Conservation (phyloP, 2,113 vertebrate genomes). For the Falco punctatus region DNA sequence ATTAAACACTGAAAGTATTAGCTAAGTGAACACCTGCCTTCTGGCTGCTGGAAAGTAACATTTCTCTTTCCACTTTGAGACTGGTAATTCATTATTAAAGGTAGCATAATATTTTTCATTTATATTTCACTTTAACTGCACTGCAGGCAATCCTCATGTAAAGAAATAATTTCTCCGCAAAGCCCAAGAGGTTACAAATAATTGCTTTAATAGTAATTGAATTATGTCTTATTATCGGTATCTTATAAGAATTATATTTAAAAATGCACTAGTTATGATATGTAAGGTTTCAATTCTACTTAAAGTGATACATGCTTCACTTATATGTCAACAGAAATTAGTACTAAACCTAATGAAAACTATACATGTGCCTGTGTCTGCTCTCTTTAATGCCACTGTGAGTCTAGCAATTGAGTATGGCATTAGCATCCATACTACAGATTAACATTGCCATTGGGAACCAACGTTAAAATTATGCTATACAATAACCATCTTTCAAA, state of each 20-base stretch:
- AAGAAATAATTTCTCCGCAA: conserved; percentile 26
- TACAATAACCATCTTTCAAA: not conserved
- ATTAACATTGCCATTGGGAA: not conserved
- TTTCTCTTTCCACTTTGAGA: not conserved
- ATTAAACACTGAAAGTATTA: not conserved
- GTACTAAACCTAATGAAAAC: not conserved
- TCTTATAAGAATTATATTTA: not conserved
- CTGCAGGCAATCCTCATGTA: not conserved
- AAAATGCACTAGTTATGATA: not conserved
- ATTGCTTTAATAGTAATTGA: conserved; percentile 47
- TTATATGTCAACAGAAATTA: not conserved
- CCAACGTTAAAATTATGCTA: not conserved
- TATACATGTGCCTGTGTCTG: not conserved
- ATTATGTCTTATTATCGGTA: conserved; percentile 14
- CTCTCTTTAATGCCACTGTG: not conserved
- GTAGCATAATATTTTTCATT: not conserved
- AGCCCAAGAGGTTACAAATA: conserved; percentile 40
- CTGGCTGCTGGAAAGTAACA: not conserved
- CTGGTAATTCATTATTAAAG: conserved; percentile 18
- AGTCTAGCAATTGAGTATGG: not conserved
- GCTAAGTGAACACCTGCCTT: not conserved
- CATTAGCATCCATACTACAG: not conserved
- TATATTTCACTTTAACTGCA: conserved; percentile 8
- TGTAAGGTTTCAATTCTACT: not conserved
- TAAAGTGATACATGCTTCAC: conserved; percentile 2